phyloP scores from a whole-genome alignment of 2,888 invertebrate species.

The Lutraria lutraria region DNA sequence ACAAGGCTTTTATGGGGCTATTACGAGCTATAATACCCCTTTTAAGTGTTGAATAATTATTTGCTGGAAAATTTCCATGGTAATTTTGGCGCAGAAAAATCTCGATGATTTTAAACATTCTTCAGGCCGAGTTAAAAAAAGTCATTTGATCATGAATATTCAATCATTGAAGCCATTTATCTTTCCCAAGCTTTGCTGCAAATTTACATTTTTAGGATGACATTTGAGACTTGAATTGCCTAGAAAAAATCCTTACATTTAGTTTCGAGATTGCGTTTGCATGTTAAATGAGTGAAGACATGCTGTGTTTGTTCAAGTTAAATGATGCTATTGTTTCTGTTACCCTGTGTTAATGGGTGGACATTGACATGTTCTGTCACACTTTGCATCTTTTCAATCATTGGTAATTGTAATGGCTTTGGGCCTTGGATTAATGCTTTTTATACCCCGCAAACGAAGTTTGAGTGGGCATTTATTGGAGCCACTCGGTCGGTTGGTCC shows the following conservation, averaged over 20 bases:
- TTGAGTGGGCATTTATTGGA: too few species aligned
- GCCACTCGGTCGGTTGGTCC: too few species aligned
- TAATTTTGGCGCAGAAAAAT: conserved; percentile 4
- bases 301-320: not conserved
- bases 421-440: too few species aligned
- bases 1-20: not conserved
- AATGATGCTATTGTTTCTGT: not conserved
- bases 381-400: not conserved
- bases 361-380: not conserved
- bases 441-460: too few species aligned
- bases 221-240: not conserved
- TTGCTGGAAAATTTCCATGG: conserved; percentile 18
- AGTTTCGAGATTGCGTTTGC: not conserved
- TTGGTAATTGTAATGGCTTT: too few species aligned
- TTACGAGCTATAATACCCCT: not conserved
- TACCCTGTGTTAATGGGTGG: not conserved
- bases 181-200: not conserved
- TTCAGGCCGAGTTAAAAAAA: conserved; percentile 2
- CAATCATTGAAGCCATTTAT: not conserved
- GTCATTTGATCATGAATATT: not conserved
- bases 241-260: not conserved
- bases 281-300: not conserved
- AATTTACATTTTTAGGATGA: not conserved
- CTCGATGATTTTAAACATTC: conserved; percentile 20
- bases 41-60: not conserved